phyloP scores from a whole-genome alignment of 1,140 invertebrate species.

The Drosophila chauvacae region DNA sequence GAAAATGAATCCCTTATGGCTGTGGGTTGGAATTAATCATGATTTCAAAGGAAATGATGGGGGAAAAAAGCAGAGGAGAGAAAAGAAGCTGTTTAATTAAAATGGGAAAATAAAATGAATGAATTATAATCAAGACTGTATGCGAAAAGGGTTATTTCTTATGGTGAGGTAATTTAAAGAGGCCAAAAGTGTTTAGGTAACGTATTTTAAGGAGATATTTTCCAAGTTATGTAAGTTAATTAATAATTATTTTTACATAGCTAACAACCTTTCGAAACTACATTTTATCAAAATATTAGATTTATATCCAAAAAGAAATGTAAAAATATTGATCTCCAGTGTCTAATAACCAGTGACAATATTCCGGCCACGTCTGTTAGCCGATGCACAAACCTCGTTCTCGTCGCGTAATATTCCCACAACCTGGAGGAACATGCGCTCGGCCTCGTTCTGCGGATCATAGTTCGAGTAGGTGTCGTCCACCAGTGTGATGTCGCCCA shows the following conservation, averaged over 20 bases:
- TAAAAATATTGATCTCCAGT: background rate
- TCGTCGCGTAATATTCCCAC: constrained; percentile 84
- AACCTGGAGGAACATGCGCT: constrained; percentile 83
- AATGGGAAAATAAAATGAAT: constrained; percentile 23
- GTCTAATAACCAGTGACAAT: background rate
- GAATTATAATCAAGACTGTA: background rate
- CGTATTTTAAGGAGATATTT: background rate
- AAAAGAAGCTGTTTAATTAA: constrained; percentile 44
- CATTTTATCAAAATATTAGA: background rate
- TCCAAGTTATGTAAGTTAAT: no score
- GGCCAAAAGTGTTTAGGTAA: background rate
- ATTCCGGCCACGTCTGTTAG: constrained; percentile 32
- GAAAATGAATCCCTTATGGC: constrained; percentile 41
- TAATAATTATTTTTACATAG: background rate
- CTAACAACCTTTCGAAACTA: no score
- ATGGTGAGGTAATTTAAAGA: background rate
- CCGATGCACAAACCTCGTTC: constrained; percentile 82
- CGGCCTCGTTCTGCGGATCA: constrained; percentile 83
- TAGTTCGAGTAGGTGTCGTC: constrained; percentile 81
- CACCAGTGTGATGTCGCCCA: constrained; percentile 82
- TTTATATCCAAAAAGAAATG: no score
- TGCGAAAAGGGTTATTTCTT: background rate
- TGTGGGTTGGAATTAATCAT: constrained; percentile 50
- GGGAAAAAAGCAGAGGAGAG: background rate
- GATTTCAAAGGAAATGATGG: constrained; percentile 33